phyloP scores from a whole-genome alignment of 2,113 vertebrate species.

The Oxyura jamaicensis region DNA sequence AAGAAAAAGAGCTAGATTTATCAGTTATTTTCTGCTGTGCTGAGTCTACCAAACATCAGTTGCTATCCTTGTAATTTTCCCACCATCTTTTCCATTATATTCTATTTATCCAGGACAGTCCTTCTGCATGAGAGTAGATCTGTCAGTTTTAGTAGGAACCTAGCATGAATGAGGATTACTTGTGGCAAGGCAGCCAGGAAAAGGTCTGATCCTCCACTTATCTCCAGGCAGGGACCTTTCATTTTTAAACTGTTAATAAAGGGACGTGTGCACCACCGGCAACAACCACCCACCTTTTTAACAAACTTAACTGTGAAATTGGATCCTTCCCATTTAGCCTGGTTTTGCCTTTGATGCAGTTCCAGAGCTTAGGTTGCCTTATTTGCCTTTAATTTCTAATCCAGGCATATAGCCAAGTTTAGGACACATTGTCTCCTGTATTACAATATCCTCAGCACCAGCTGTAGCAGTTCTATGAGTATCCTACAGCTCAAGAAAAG shows the following conservation, averaged over 20 bases:
- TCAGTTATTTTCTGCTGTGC: not conserved
- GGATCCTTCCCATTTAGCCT: conserved; percentile 59
- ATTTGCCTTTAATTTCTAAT: conserved; percentile 67
- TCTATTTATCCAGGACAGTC: not conserved
- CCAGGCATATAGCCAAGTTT: conserved; percentile 49
- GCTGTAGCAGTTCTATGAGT: not conserved
- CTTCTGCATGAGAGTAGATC: not conserved
- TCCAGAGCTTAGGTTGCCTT: conserved; percentile 59
- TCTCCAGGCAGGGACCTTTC: conserved; percentile 26
- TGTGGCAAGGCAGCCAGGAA: not conserved
- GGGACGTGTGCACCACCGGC: not conserved
- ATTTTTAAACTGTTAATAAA: conserved; percentile 47
- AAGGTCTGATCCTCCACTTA: not conserved
- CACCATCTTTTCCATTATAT: not conserved
- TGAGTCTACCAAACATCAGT: not conserved
- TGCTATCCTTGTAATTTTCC: not conserved
- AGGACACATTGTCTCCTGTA: conserved; percentile 17
- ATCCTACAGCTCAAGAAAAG: not conserved
- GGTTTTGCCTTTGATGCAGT: conserved; percentile 62
- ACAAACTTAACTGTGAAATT: conserved; percentile 65
- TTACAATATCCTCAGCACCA: not conserved
- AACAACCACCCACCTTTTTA: conserved; percentile 63
- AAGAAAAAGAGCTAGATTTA: not conserved
- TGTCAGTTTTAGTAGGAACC: not conserved
- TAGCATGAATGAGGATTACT: not conserved